Percentiles rank a stretch among this genome's conserved stretches.
Evolutionary conservation across 2,797 vertebrate genomes (phyloP).

Genomic region (Harpagifer antarcticus): DNA sequence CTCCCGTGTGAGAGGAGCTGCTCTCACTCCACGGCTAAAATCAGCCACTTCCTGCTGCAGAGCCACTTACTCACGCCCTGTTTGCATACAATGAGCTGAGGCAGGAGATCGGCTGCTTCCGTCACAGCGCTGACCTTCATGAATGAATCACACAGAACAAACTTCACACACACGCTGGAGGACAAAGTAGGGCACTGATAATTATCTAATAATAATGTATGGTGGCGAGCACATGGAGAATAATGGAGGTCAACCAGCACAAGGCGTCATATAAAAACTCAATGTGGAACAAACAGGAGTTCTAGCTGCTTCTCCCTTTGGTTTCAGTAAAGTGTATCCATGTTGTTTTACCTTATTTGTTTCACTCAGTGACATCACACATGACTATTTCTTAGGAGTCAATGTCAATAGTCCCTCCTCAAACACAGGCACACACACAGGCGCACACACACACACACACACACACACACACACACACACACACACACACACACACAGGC

Average conservation of each 20-base stretch:
- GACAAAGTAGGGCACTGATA: constrained; percentile 51
- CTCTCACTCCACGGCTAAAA: constrained; percentile 52
- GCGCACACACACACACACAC: no score
- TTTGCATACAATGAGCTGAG: constrained; percentile 69
- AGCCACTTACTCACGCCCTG: constrained; percentile 78
- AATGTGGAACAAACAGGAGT: not conserved
- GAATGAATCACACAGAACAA: constrained; percentile 63
- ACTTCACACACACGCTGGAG: constrained; percentile 32
- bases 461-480: no score
- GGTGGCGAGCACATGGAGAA: not conserved
- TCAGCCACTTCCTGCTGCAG: constrained; percentile 74
- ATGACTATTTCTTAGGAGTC: no score
- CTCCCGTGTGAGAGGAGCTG: constrained; percentile 33
- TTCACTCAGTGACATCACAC: no score
- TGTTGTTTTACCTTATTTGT: no score
- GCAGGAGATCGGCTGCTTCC: constrained; percentile 52
- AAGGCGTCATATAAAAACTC: not conserved
- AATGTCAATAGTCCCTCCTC: no score
- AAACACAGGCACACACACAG: no score
- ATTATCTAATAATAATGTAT: constrained; percentile 19
- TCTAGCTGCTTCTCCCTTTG: no score
- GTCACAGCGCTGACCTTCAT: constrained; percentile 65
- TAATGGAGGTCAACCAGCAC: not conserved
- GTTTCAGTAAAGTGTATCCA: no score
- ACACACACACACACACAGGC: no score